Evolutionary conservation across 1,140 invertebrate genomes (phyloP).

Genomic region (Zaprionus kolodkinae): DNA sequence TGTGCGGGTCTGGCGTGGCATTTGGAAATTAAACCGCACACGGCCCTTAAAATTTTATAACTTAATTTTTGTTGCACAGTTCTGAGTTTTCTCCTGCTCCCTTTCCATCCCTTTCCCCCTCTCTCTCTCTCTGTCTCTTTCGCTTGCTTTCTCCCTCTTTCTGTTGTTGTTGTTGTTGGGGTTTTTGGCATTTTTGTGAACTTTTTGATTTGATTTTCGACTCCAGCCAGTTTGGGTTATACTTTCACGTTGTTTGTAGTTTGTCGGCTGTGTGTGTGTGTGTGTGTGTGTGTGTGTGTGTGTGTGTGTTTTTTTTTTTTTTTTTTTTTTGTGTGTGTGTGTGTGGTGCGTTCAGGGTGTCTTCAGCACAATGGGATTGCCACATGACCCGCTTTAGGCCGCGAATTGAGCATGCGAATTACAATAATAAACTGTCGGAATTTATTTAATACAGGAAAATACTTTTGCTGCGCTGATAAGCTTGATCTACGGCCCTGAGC

Average conservation of each 20-base stretch:
- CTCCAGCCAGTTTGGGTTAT: conserved; percentile 37
- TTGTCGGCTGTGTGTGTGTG: conserved; percentile 8
- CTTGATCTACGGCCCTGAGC: conserved; percentile 68
- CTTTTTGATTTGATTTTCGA: conserved; percentile 78
- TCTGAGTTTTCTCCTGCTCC: conserved; percentile 18
- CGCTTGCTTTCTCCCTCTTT: too few species aligned
- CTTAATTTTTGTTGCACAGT: conserved; percentile 73
- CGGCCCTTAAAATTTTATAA: conserved; percentile 82
- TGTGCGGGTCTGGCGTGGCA: conserved; percentile 60
- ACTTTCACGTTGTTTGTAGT: conserved; percentile 38
- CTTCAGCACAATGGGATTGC: conserved; percentile 42
- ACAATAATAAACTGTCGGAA: conserved; percentile 76
- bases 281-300: conserved; percentile 1
- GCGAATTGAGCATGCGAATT: conserved; percentile 69
- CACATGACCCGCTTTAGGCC: conserved; percentile 28
- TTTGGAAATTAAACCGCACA: conserved; percentile 77
- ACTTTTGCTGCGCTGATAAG: conserved; percentile 72
- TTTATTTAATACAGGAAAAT: conserved; percentile 80
- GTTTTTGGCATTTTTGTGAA: conserved; percentile 77
- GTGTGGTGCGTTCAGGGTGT: conserved; percentile 17
- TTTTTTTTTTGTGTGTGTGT: conserved; percentile 4
- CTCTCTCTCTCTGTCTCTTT: neutral
- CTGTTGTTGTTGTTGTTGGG: conserved; percentile 26
- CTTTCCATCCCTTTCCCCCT: neutral
- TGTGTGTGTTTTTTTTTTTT: too few species aligned